These are phyloP conservation scores for Eubasilissa regina DNA, from an alignment of 1,140 invertebrate genomes.

Conservation along the genomic window DNA sequence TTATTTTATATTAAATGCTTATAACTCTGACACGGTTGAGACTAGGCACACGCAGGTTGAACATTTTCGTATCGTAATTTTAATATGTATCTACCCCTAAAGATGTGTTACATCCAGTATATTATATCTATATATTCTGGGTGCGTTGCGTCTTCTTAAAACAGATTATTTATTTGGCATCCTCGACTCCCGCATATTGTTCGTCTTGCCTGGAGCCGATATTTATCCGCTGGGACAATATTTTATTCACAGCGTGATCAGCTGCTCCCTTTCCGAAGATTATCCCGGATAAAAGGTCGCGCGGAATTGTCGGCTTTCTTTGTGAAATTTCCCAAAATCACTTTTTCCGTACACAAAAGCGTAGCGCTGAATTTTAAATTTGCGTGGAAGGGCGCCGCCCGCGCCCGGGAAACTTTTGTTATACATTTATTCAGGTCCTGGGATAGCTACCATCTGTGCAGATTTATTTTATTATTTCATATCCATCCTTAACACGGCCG, in stretches of 20 bases:
- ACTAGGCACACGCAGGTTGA: no score
- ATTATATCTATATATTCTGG: background rate
- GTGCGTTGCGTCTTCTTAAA: no score
- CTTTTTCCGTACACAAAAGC: constrained; percentile 30
- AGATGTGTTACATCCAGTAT: background rate
- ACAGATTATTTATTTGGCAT: no score
- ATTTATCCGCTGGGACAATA: constrained; percentile 40
- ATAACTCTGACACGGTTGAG: no score
- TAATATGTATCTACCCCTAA: background rate
- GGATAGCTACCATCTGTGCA: background rate
- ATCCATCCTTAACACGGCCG: background rate
- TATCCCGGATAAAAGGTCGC: constrained; percentile 49
- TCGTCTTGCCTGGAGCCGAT: background rate
- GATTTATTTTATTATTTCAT: constrained; percentile 9
- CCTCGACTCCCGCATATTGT: no score
- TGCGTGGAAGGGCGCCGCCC: background rate
- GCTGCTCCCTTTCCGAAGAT: constrained; percentile 48
- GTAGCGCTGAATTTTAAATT: constrained; percentile 35
- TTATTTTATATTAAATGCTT: no score
- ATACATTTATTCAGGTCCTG: constrained; percentile 31
- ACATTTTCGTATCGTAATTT: background rate
- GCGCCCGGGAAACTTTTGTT: constrained; percentile 10
- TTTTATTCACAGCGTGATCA: constrained; percentile 53
- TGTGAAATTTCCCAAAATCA: constrained; percentile 38
- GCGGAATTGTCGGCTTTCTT: constrained; percentile 31